Evolutionary conservation across 2,797 vertebrate genomes (phyloP).

Genomic region (Halcyon leucocephala): DNA sequence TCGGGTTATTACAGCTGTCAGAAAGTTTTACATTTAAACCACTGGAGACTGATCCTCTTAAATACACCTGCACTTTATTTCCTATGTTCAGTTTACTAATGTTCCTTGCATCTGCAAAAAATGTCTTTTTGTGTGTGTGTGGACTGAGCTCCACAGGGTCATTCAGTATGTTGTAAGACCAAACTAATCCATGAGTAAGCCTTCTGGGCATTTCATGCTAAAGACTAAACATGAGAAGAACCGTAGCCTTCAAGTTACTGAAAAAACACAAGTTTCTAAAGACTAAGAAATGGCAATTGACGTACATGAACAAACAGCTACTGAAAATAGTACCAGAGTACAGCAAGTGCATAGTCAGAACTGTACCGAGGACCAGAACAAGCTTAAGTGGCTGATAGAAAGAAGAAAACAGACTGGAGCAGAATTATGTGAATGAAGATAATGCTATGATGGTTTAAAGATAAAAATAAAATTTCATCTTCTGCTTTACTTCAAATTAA

Average conservation of each 20-base stretch:
- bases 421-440: neutral
- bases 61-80: neutral
- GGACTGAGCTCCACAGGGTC: neutral
- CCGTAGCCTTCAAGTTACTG: neutral
- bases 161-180: rapidly evolving
- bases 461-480: neutral
- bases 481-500: neutral
- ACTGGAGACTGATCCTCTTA: neutral
- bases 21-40: neutral
- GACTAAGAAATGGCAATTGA: neutral
- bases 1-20: neutral
- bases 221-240: neutral
- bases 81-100: neutral
- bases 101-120: neutral
- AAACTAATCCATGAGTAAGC: neutral
- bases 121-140: neutral
- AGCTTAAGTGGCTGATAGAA: neutral
- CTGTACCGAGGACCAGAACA: neutral
- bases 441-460: neutral
- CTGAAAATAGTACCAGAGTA: neutral
- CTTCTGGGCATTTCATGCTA: neutral
- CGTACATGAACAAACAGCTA: neutral
- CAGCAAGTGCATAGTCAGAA: neutral
- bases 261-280: neutral
- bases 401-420: neutral